Conservation (phyloP, 2,888 invertebrate genomes). For the Diplolepis rosae region DNA sequence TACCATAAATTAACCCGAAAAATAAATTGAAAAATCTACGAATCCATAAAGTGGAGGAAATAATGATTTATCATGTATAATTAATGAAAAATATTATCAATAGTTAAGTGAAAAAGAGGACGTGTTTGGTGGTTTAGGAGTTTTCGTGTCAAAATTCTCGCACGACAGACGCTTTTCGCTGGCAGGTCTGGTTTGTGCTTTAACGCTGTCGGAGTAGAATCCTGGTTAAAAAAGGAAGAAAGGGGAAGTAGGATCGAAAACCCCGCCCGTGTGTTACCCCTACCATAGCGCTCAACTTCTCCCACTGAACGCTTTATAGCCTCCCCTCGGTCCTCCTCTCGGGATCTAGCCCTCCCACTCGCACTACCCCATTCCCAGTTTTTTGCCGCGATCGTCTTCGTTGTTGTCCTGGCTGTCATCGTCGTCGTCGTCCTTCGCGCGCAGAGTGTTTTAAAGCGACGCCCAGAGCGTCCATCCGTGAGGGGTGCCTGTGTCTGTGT, state of each 20-base stretch:
- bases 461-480: conserved; percentile 64
- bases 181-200: conserved; percentile 43
- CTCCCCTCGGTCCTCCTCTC: conserved; percentile 54
- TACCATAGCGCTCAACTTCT: conserved; percentile 29
- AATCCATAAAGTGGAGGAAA: too few relatives aligned
- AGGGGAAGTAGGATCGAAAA: conserved; percentile 39
- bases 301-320: conserved; percentile 46
- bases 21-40: too few relatives aligned
- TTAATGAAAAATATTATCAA: too few relatives aligned
- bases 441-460: conserved; percentile 67
- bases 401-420: conserved; percentile 45
- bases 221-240: conserved; percentile 18
- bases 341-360: conserved; percentile 45
- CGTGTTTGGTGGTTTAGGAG: conserved; percentile 63
- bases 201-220: conserved; percentile 42
- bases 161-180: conserved; percentile 50
- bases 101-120: conserved; percentile 53
- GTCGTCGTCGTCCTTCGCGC: conserved; percentile 67
- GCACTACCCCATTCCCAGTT: conserved; percentile 37
- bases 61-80: too few relatives aligned
- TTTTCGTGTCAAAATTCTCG: conserved; percentile 66
- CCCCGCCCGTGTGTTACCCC: conserved; percentile 45
- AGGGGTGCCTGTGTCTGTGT: conserved; percentile 43
- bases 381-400: conserved; percentile 53
- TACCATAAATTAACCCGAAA: too few relatives aligned